Evolutionary conservation across 35 echinoderm and acorn worm species (phyloP).

Genomic region (Eucidaris tribuloides): DNA sequence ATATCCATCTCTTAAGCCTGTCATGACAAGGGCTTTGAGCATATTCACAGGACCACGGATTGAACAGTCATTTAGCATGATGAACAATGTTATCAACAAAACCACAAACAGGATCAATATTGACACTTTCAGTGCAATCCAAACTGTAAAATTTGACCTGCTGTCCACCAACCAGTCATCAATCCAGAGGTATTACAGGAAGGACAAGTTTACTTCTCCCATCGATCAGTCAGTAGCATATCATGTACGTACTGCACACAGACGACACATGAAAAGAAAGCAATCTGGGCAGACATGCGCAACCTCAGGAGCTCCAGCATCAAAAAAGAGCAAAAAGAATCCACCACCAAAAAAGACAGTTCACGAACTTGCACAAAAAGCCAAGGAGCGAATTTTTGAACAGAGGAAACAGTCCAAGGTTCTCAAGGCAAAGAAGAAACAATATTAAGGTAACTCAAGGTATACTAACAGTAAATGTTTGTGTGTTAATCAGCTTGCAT

Average conservation of each 20-base stretch:
- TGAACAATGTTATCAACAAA: slow-evolving; percentile 53
- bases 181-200: slow-evolving; percentile 10
- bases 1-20: slow-evolving; percentile 39
- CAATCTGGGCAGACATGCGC: background rate
- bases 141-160: slow-evolving; percentile 53
- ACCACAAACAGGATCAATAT: slow-evolving; percentile 27
- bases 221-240: slow-evolving; percentile 5
- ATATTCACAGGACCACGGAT: slow-evolving; percentile 59
- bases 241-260: background rate
- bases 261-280: background rate
- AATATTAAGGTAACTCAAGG: no score
- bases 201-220: slow-evolving; percentile 26
- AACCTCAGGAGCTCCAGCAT: background rate
- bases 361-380: background rate
- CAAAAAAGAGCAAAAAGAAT: background rate
- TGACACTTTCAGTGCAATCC: slow-evolving; percentile 47
- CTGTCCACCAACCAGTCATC: slow-evolving; percentile 24
- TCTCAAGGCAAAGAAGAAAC: no score
- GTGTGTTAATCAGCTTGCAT: no score
- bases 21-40: slow-evolving; percentile 10
- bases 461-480: no score
- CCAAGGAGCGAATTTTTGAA: no score
- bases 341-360: background rate
- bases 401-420: no score
- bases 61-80: slow-evolving; percentile 48